Evolutionary conservation across 1,140 invertebrate species (phyloP).

Genomic region (Drosophila sp.): DNA sequence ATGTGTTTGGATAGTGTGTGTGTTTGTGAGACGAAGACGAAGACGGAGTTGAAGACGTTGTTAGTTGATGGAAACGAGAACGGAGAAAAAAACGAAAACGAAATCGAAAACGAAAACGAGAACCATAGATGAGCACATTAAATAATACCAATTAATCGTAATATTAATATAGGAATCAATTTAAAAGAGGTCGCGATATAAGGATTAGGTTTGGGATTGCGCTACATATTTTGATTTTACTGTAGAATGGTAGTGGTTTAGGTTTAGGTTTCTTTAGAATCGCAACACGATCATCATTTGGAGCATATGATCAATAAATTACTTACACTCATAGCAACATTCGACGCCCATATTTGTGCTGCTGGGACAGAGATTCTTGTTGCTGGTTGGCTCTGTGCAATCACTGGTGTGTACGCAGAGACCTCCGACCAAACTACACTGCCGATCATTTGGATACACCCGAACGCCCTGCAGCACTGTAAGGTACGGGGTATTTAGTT

Average conservation of each 20-base stretch:
- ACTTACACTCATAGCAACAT: slow-evolving; percentile 84
- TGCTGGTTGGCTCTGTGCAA: slow-evolving; percentile 66
- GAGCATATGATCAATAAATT: slow-evolving; percentile 1
- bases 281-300: not conserved
- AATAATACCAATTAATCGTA: slow-evolving; percentile 53
- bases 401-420: slow-evolving; percentile 75
- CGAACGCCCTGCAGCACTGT: slow-evolving; percentile 75
- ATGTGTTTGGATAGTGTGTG: not conserved
- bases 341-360: slow-evolving; percentile 75
- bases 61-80: slow-evolving; percentile 38
- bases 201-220: slow-evolving; percentile 15
- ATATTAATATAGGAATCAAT: slow-evolving; percentile 29
- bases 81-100: slow-evolving; percentile 35
- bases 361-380: slow-evolving; percentile 78
- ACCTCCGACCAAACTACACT: slow-evolving; percentile 78
- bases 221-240: slow-evolving; percentile 30
- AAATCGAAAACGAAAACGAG: slow-evolving; percentile 18
- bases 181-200: not conserved
- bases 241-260: slow-evolving; percentile 15
- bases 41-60: slow-evolving; percentile 21
- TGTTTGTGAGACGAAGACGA: slow-evolving; percentile 15
- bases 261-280: slow-evolving; percentile 38
- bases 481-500: not conserved
- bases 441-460: slow-evolving; percentile 73
- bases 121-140: slow-evolving; percentile 46